These are phyloP conservation scores for Andrena marginata DNA, from an alignment of 2,888 invertebrate species.

Conservation along the genomic window DNA sequence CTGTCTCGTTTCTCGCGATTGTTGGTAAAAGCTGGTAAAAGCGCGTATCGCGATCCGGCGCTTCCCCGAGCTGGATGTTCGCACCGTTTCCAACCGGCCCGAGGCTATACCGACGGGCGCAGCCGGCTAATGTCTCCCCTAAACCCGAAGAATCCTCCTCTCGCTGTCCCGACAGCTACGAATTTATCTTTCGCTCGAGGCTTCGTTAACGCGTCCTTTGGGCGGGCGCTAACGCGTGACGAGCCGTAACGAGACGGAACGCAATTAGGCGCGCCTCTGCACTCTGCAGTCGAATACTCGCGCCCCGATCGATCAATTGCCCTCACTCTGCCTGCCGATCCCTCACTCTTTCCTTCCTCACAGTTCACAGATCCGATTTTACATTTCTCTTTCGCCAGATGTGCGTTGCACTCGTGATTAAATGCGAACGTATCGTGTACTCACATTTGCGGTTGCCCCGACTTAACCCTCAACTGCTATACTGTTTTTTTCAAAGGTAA, in stretches of 20 bases:
- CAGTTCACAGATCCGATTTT: not conserved
- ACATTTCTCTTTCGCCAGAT: too few species aligned
- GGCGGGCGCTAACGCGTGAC: conserved; percentile 38
- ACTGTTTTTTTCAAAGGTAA: too few species aligned
- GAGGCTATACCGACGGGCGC: conserved; percentile 29
- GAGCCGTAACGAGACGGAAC: conserved; percentile 44
- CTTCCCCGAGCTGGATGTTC: conserved; percentile 62
- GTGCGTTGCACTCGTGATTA: too few species aligned
- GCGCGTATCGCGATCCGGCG: conserved; percentile 31
- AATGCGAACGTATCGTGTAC: too few species aligned
- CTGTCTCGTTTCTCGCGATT: conserved; percentile 27
- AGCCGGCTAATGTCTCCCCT: conserved; percentile 52
- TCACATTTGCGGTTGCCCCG: too few species aligned
- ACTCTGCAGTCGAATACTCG: not conserved
- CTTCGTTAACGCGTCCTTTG: conserved; percentile 42
- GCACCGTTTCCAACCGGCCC: conserved; percentile 54
- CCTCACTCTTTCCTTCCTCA: not conserved
- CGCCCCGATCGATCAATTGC: not conserved
- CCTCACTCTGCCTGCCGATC: not conserved
- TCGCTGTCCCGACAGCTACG: conserved; percentile 15
- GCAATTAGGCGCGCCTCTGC: conserved; percentile 29
- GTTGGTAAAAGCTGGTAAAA: conserved; percentile 18
- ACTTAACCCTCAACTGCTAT: too few species aligned
- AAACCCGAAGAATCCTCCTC: conserved; percentile 51
- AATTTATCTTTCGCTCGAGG: conserved; percentile 25